Base-by-base conservation (phyloP, 2,888 invertebrate genomes). In the Netelia virgata region DNA sequence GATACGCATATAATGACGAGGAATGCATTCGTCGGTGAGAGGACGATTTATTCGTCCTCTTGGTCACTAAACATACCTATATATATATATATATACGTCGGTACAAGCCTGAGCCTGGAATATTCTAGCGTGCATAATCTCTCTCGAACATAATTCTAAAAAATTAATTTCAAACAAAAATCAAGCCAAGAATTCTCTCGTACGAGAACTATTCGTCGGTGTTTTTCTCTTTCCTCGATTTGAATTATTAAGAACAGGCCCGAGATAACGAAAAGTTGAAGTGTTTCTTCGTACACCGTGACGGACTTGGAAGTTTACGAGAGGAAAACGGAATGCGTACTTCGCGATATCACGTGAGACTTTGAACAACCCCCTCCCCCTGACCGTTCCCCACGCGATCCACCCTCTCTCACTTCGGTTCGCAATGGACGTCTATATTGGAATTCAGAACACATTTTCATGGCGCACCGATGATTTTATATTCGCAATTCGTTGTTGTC, bases 41-140 rank as follows among this genome's bases (percentile, higher is more conserved):
- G 80, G 74, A 75, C 61, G 81, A 81, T 81, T 75, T 63, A 63
- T 75, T 81, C 69, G 55, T 69, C 81, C 50, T 74, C 43, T 53
- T 55, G 16, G 61, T 53, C 43, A 74, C 55, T 68, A 61, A 50
- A 18, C 43, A 28, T 66, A 53, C 66, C 36, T 23, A 28, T 28
- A 28, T 5, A 28, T 28, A 28, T 28, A 28, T 28, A 28, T 28
- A 28, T 28, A 23, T 23, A 23, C 23, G 23, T 23, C 23, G 2
- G 28, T 28, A 28, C 28, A 3, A 28, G 28, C 23, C 20, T 55
- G 5, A 18, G 28, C 61, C 61, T 63, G 16, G 5, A 57, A 47
- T 53, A 43, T 64, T 9, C 63, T 41, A 41, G 69, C 69, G 20
- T 28, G 28, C 59, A 59, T 61, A 69, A 59, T 50, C 59, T 28